Conservation (phyloP, 2,888 invertebrate species). For the Homarus gammarus region DNA sequence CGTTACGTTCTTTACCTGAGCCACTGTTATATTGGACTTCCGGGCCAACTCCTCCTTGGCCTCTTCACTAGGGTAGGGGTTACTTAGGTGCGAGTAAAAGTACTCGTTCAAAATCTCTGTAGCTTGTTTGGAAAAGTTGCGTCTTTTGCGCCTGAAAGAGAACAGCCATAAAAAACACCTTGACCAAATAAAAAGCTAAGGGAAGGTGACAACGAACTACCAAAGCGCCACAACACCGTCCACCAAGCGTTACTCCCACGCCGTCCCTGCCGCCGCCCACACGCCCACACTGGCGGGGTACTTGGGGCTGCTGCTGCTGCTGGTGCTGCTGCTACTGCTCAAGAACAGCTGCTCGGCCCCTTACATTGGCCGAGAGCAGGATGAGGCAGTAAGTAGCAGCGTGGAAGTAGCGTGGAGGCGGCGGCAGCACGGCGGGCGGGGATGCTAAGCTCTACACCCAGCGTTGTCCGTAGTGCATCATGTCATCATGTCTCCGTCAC, state of each 20-base stretch:
- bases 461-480: conserved; percentile 35
- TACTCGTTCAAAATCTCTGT: conserved; percentile 99
- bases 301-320: not conserved
- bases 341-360: not conserved
- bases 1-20: conserved; percentile 84
- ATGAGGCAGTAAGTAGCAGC: not conserved
- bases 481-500: conserved; percentile 60
- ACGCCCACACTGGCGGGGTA: not conserved
- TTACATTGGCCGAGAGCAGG: not conserved
- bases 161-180: conserved; percentile 75
- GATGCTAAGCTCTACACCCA: conserved; percentile 70
- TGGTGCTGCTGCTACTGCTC: not conserved
- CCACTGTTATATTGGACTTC: conserved; percentile 99
- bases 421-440: conserved; percentile 34
- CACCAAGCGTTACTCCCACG: conserved; percentile 66
- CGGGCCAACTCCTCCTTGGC: conserved; percentile 99
- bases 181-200: conserved; percentile 62
- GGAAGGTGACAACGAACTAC: conserved; percentile 72
- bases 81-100: conserved; percentile 99
- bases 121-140: conserved; percentile 88
- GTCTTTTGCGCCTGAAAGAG: conserved; percentile 76
- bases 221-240: conserved; percentile 71
- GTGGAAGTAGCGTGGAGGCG: conserved; percentile 7
- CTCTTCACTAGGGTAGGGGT: conserved; percentile 99
- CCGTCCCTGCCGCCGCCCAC: conserved; percentile 21